These are phyloP conservation scores for Neuroterus valhalla DNA, from an alignment of 1,140 invertebrate species.

Conservation along the genomic window DNA sequence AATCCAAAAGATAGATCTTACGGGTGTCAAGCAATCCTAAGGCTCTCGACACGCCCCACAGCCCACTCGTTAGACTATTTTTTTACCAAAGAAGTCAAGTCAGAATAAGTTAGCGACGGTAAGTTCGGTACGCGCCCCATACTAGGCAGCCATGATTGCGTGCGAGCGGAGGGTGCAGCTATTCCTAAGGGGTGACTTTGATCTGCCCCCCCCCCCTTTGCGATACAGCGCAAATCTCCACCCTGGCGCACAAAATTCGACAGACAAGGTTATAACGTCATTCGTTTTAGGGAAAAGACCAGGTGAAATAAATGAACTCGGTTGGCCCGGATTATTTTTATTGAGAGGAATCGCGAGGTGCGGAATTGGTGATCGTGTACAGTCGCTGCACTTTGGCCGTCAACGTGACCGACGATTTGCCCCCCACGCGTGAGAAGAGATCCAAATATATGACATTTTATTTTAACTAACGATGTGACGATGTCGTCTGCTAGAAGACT, in stretches of 20 bases:
- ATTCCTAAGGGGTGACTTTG: constrained; percentile 48
- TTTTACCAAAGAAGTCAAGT: constrained; percentile 13
- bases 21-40: neutral
- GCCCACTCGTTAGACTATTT: neutral
- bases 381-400: neutral
- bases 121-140: constrained; percentile 62
- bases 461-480: constrained; percentile 37
- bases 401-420: constrained; percentile 38
- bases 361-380: neutral
- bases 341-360: neutral
- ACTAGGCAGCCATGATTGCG: constrained; percentile 72
- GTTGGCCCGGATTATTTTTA: neutral
- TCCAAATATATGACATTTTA: constrained; percentile 53
- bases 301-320: neutral
- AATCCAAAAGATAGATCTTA: constrained; percentile 8
- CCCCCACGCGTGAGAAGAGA: constrained; percentile 34
- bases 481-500: constrained; percentile 39
- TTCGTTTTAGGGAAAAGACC: neutral
- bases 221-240: neutral
- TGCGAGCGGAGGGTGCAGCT: constrained; percentile 64
- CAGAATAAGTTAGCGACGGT: neutral
- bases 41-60: neutral
- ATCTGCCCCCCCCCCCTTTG: constrained; percentile 10
- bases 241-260: neutral
- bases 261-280: constrained; percentile 33